Evolutionary conservation across 2,113 vertebrate species (phyloP).

Genomic region (Onychostoma macrolepis): DNA sequence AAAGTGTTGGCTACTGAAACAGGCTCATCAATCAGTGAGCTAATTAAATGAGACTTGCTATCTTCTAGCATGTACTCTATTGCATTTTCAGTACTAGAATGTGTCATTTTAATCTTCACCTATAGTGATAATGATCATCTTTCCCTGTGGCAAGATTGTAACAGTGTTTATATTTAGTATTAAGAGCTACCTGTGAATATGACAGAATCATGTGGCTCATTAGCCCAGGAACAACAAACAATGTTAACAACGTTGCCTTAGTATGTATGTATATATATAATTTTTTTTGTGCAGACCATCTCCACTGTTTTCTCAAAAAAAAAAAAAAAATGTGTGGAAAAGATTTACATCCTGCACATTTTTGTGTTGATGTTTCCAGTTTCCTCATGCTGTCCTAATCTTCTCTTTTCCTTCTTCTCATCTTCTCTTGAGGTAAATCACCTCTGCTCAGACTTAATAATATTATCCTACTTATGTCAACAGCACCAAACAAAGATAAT

Average conservation of each 20-base stretch:
- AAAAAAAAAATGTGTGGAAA: not conserved
- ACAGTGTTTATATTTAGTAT: conserved; percentile 5
- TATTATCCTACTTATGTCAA: conserved; percentile 35
- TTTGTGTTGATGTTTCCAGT: not conserved
- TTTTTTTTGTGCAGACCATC: not conserved
- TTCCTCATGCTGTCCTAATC: not conserved
- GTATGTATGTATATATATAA: not conserved
- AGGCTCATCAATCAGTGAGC: not conserved
- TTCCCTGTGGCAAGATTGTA: not conserved
- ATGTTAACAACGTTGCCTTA: not conserved
- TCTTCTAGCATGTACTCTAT: not conserved
- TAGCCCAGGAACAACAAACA: not conserved
- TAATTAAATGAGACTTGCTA: not conserved
- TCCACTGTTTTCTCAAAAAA: not conserved
- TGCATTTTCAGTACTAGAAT: not conserved
- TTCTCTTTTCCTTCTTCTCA: not conserved
- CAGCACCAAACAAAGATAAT: not conserved
- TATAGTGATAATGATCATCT: not conserved
- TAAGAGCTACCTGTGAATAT: not conserved
- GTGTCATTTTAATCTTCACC: not conserved
- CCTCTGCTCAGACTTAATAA: conserved; percentile 26
- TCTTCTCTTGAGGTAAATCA: conserved; percentile 9
- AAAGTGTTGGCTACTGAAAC: not conserved
- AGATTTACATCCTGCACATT: not conserved
- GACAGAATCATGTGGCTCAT: not conserved